phyloP scores from a whole-genome alignment of 2,888 invertebrate species.

The Drosophila mimica region DNA sequence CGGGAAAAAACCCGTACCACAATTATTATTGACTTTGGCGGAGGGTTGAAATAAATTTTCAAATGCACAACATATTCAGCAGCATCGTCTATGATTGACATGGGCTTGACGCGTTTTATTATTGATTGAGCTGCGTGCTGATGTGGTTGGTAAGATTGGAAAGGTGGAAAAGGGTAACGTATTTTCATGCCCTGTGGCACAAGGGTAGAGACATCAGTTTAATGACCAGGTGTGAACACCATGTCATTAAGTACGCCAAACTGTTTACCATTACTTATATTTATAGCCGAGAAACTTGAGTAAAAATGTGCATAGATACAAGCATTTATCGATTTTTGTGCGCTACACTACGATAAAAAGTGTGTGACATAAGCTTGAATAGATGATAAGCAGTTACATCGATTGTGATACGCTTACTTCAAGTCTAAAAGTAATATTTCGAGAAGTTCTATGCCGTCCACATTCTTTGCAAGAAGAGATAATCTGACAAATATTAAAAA shows the following conservation, averaged over 20 bases:
- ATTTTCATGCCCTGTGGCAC: slow-evolving; percentile 12
- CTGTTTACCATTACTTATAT: slow-evolving; percentile 30
- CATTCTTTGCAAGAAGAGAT: slow-evolving; percentile 27
- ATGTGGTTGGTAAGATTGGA: not conserved
- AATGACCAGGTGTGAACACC: slow-evolving; percentile 43
- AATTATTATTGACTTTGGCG: slow-evolving; percentile 21
- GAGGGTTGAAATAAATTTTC: slow-evolving; percentile 13
- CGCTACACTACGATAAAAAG: slow-evolving; percentile 25
- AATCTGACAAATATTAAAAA: slow-evolving; percentile 40
- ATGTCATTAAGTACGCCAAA: slow-evolving; percentile 32
- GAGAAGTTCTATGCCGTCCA: not conserved
- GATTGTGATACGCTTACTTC: not conserved
- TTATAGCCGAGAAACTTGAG: slow-evolving; percentile 12
- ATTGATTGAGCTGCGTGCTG: slow-evolving; percentile 41
- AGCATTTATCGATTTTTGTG: slow-evolving; percentile 43
- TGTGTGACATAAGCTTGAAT: not conserved
- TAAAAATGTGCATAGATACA: slow-evolving; percentile 16
- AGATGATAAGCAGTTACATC: not conserved
- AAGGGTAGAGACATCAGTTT: slow-evolving; percentile 23
- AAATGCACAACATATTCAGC: slow-evolving; percentile 28
- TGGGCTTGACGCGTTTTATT: slow-evolving; percentile 41
- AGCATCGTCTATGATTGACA: slow-evolving; percentile 41
- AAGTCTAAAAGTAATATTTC: not conserved
- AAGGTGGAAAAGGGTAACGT: not conserved
- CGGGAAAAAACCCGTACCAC: slow-evolving; percentile 11